phyloP scores from a whole-genome alignment of 1,140 invertebrate genomes.

The Notospermus geniculatus region DNA sequence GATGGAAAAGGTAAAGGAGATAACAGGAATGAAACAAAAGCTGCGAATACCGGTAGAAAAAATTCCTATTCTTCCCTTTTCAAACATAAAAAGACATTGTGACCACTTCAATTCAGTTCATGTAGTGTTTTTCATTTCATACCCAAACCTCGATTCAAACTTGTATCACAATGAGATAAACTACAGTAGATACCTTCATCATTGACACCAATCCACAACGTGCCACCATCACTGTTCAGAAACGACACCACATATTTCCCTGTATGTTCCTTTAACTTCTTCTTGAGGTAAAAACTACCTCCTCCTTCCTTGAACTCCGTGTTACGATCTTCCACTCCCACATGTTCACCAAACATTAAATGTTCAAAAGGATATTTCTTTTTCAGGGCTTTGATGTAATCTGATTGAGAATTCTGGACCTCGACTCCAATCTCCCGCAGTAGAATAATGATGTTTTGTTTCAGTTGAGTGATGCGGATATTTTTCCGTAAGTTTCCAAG shows the following conservation, averaged over 20 bases:
- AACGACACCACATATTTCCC: conserved; percentile 13
- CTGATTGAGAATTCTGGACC: too few relatives aligned
- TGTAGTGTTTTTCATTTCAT: neutral
- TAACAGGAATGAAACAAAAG: neutral
- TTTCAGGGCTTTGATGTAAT: too few relatives aligned
- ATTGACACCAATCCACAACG: conserved; percentile 28
- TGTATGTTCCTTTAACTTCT: conserved; percentile 10
- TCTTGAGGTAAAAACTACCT: neutral
- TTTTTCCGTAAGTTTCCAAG: too few relatives aligned
- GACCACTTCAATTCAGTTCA: neutral
- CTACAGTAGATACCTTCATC: too few relatives aligned
- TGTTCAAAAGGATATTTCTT: too few relatives aligned
- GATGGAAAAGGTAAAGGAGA: neutral
- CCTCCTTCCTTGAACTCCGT: conserved; percentile 3
- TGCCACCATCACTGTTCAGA: conserved; percentile 16
- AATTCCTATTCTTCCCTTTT: neutral
- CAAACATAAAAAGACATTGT: neutral
- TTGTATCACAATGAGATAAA: too few relatives aligned
- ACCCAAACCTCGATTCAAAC: too few relatives aligned
- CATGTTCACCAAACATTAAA: too few relatives aligned
- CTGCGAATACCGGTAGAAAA: neutral
- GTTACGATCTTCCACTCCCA: too few relatives aligned
- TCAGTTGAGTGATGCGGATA: too few relatives aligned
- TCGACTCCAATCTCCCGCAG: too few relatives aligned
- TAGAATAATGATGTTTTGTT: too few relatives aligned